Base-by-base conservation (phyloP, 2,113 vertebrate genomes). In the Chamaea fasciata region DNA sequence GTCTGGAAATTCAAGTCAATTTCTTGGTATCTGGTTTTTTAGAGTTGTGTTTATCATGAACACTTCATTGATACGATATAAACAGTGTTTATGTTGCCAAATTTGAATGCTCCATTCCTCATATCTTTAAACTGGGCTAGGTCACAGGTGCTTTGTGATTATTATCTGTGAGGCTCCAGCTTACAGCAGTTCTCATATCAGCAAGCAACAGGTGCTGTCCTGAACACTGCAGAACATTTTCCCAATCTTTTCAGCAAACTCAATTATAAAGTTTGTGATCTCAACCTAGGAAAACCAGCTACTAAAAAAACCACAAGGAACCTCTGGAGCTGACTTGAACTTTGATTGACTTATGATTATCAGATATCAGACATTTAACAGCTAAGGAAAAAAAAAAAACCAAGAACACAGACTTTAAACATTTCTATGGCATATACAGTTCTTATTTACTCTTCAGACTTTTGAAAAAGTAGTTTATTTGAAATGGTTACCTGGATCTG, bases 401-500 rank as follows among this genome's bases (percentile, higher is more conserved):
- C 44, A 53, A 24, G 31, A 60, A 31, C 33, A 59, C 21, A 84
- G 37, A n/a, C 13, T 78, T 49, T 7, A 33, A 81, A 47, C 16
- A 46, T 87, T 83, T 87, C 19, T 78, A 16, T 18, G 20, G 41
- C 7, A 71, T 8, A 22, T 14, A 16, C 13, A 64, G 24, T 62
- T 75, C 23, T 76, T 75, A 56, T 76, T 82, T 90, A 49, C 9
- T 65, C 16, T 39, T 76, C 59, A 63, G n/a, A 80, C 9, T 70
- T 84, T 50, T 64, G 16, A 70, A 85, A 55, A 81, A 82, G 26
- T 53, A 63, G 46, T 42, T 65, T 67, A 50, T 80, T 97, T 77
- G 90, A 92, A 88, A 87, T 5, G 18, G 33, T 95, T 98, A 99
- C 99, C 98, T 98, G 98, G 98, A 94, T 99, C 98, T 92, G 98